These are phyloP conservation scores for Lobophora halterata DNA, from an alignment of 2,888 invertebrate species.

Conservation along the genomic window DNA sequence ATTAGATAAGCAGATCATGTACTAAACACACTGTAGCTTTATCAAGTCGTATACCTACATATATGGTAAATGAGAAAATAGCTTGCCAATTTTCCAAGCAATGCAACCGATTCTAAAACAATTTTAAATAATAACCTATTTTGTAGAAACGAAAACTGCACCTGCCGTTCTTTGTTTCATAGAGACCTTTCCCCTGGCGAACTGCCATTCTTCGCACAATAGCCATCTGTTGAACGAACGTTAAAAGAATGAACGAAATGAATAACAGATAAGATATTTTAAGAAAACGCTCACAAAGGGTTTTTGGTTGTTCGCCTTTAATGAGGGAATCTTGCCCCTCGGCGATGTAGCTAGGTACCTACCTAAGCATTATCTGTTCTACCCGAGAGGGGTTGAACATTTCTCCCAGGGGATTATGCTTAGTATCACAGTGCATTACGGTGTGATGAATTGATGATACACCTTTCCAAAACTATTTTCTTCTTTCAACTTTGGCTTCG, in stretches of 20 bases:
- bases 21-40: no score
- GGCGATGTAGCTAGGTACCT: no score
- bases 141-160: conserved; percentile 20
- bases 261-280: conserved; percentile 20
- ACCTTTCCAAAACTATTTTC: neutral
- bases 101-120: conserved; percentile 1
- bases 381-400: conserved; percentile 8
- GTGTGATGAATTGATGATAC: conserved; percentile 18
- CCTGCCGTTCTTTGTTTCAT: conserved; percentile 27
- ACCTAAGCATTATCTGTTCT: conserved; percentile 20
- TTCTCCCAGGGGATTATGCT: conserved; percentile 14
- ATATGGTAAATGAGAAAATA: no score
- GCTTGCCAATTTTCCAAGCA: no score
- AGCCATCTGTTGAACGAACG: conserved; percentile 21
- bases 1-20: no score
- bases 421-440: conserved; percentile 5
- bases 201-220: conserved; percentile 27
- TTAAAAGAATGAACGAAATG: conserved; percentile 18
- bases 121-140: conserved; percentile 10
- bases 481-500: no score
- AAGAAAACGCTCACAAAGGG: conserved; percentile 28
- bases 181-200: conserved; percentile 25
- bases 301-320: conserved; percentile 27
- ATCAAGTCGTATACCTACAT: no score
- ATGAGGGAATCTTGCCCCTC: conserved; percentile 22